A percentile compares a stretch with the other conserved stretches of the same genome.
phyloP scores from a whole-genome alignment of 2,797 vertebrate species.

The Microctenopoma lineatum region DNA sequence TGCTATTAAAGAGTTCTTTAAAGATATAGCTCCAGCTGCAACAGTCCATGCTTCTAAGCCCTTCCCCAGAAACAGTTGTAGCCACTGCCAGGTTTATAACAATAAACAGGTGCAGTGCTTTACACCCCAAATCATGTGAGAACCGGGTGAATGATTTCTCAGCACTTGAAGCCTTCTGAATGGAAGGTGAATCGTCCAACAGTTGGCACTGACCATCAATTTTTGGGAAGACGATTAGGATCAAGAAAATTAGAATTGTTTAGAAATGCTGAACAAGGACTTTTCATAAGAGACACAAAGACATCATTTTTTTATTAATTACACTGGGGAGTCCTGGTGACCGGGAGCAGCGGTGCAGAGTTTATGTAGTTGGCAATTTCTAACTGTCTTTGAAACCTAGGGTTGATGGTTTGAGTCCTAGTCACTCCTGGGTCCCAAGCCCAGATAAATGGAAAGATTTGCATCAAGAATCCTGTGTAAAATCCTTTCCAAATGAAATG shows the following conservation, averaged over 20 bases:
- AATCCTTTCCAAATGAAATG: no score
- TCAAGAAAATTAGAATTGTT: conserved; percentile 27
- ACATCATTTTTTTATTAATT: conserved; percentile 14
- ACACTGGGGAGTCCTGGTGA: conserved; percentile 11
- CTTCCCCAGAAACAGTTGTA: conserved; percentile 22
- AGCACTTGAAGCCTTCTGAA: conserved; percentile 4
- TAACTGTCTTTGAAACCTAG: no score
- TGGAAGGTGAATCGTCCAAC: no score
- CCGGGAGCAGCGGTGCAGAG: background rate
- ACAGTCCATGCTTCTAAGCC: conserved; percentile 20
- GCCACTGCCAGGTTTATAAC: conserved; percentile 26
- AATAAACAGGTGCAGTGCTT: conserved; percentile 20
- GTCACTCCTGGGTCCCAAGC: no score
- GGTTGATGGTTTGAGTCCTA: no score
- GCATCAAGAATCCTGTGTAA: no score
- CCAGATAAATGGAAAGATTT: no score
- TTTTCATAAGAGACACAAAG: background rate
- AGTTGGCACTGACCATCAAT: no score
- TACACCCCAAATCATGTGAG: conserved; percentile 22
- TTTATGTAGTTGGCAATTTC: no score
- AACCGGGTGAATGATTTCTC: conserved; percentile 29
- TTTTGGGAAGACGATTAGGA: conserved; percentile 17
- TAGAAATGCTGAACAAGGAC: conserved; percentile 3
- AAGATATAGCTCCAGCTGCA: conserved; percentile 31
- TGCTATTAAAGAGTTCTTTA: conserved; percentile 37